Base-by-base conservation (phyloP, 1,140 invertebrate genomes). In the Euglossa dilemma region DNA sequence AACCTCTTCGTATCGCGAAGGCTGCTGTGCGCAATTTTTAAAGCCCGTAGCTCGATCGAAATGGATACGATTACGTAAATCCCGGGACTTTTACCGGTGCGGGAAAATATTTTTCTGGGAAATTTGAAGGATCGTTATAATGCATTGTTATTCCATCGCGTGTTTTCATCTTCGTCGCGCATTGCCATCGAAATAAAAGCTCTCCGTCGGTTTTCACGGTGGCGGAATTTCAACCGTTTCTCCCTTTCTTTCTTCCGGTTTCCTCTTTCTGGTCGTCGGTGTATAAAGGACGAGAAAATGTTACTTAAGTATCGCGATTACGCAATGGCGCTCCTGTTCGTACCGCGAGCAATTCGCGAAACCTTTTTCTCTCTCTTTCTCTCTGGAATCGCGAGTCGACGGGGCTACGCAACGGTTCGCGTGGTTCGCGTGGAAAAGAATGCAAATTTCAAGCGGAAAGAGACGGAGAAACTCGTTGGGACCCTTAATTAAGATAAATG, bases 401-500 rank as follows among this genome's bases (percentile, higher is more conserved):
- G 59, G 8, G 36, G 54, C 72, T 61, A 74, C 84, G 56, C 56
- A 61, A 76, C 25, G 25, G 23, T 57, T 63, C 47, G 63, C 70
- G 28, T 47, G 47, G 36, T 57, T 20, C 28, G 1, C 75, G 75
- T 57, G 57, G 23, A 9, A 50, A 79, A 64, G 63, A 52, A 83
- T 69, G 64, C 59, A 61, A 71, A 79, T 47, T 74, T 73, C 36
- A n/a, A 18, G 47, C 54, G 43, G 73, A 59, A 72, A 67, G 36
- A 79, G 57, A 66, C 25, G 45, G 20, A 36, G 72, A 70, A 70
- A 74, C 75, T 28, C 76, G 66, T 75, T 43, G 45, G 14, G 20
- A 59, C 47, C 43, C 23, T 57, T 87, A 86, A 87, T 87, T 87
- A 87, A 87, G 86, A 87, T 80, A 61, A 86, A 84, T 61, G 81